Base-by-base conservation (phyloP, 2,888 invertebrate genomes). In the Trichogramma evanescens region DNA sequence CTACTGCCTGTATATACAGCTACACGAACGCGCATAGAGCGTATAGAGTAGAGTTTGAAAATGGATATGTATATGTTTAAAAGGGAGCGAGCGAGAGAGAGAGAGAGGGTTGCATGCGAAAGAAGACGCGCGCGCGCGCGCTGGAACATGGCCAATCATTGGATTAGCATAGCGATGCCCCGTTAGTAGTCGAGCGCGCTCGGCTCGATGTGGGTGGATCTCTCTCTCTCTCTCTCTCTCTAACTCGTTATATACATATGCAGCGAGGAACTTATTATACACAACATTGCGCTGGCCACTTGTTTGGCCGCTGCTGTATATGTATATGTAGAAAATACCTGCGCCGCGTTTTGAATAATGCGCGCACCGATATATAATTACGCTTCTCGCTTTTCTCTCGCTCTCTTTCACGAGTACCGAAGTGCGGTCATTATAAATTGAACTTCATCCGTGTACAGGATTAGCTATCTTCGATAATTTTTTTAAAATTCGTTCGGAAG, bases 121-220 rank as follows among this genome's bases (percentile, higher is more conserved):
- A 26, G 58, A 58, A 54, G 58, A 53, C 45, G 63, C 59, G 61
- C 62, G 61, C 64, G 57, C 50, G 54, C 55, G 63, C 63, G 66
- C 61, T 77, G 74, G 75, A 75, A 74, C 76, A 75, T 72, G 72
- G 76, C 77, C 77, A 77, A 77, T 77, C 77, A 76, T 77, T 72
- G 76, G 76, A 78, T 78, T 78, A 77, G 77, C 77, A 77, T 77
- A 78, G 75, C 76, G 74, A 77, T 77, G 77, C 73, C 73, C 72
- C 72, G 26, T 26, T 26, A 26, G 26, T 26, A 26, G 26, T 26
- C 26, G 26, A 3, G 26, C 73, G 74, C 75, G 75, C 75, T 75
- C 74, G 71, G 69, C 73, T 70, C 26, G 26, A 26, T 26, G 26
- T 26, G 26, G 26, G 26, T 26, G 26, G 26, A 26, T 26, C 26